A percentile compares a stretch with the other conserved stretches of the same genome.
These are phyloP conservation scores for Cataglyphis cursor DNA, from an alignment of 2,888 invertebrate genomes.

Conservation along the genomic window DNA sequence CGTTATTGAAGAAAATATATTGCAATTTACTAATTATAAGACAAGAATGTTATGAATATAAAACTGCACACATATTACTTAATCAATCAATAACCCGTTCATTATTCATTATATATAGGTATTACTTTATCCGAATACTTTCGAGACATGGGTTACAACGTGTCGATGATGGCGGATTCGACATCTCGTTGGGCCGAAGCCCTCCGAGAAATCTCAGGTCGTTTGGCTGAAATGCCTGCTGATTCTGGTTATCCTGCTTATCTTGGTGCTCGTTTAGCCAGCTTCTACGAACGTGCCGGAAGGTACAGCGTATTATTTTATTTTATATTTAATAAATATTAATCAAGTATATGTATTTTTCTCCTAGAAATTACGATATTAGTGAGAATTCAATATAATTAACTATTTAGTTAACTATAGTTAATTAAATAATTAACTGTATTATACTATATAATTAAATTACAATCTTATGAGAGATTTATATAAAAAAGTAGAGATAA, in stretches of 20 bases:
- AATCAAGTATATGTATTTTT: neutral
- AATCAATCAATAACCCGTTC: constrained; percentile 11
- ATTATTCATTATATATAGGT: constrained; percentile 87
- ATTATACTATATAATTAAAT: neutral
- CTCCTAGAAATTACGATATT: neutral
- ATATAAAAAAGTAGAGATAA: neutral
- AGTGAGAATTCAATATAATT: neutral
- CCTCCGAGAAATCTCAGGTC: constrained; percentile 99
- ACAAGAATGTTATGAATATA: neutral
- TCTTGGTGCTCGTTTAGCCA: constrained; percentile 98
- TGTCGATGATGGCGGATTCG: constrained; percentile 99
- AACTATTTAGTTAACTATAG: too few relatives aligned
- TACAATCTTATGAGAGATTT: neutral
- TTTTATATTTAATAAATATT: neutral
- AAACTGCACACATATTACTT: neutral
- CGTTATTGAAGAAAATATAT: neutral
- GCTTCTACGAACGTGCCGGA: constrained; percentile 99
- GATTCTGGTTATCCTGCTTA: constrained; percentile 99
- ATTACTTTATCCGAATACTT: constrained; percentile 99
- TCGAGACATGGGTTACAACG: constrained; percentile 99
- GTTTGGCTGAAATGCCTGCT: constrained; percentile 99
- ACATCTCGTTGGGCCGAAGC: constrained; percentile 99
- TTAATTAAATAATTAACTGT: too few relatives aligned
- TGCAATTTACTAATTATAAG: neutral
- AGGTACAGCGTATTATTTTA: constrained; percentile 79